Percentiles rank a stretch among this genome's conserved stretches.
Evolutionary conservation across 1,140 invertebrate species (phyloP).

Genomic region (Drosophila leontia): DNA sequence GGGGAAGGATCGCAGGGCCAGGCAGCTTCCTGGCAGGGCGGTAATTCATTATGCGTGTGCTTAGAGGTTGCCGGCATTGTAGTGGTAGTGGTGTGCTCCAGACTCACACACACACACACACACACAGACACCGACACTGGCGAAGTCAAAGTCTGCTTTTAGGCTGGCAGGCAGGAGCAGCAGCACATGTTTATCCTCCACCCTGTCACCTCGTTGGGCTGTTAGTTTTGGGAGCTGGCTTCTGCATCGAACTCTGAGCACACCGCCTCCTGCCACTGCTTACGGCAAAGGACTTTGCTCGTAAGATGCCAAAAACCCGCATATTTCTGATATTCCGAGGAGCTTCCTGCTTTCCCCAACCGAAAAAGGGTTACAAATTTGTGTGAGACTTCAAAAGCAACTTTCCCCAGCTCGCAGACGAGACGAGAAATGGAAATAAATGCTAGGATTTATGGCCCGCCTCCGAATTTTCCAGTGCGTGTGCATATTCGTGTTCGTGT

Average conservation of each 20-base stretch:
- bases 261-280: constrained; percentile 5
- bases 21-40: constrained; percentile 44
- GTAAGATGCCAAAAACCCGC: constrained; percentile 75
- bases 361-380: constrained; percentile 71
- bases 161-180: constrained; percentile 58
- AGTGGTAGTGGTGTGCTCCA: constrained; percentile 48
- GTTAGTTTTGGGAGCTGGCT: constrained; percentile 51
- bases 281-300: constrained; percentile 42
- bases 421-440: constrained; percentile 65
- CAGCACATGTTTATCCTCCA: constrained; percentile 30
- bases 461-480: constrained; percentile 10
- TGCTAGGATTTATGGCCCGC: constrained; percentile 70
- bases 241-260: constrained; percentile 60
- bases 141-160: constrained; percentile 62
- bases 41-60: constrained; percentile 83
- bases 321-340: constrained; percentile 63
- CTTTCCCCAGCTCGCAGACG: constrained; percentile 29
- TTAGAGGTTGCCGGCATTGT: constrained; percentile 75
- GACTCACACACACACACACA: constrained; percentile 18
- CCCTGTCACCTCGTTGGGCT: constrained; percentile 23
- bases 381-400: constrained; percentile 74
- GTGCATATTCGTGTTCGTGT: not conserved
- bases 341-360: constrained; percentile 17
- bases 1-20: constrained; percentile 3
- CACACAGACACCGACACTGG: constrained; percentile 1